phyloP scores from a whole-genome alignment of 2,113 vertebrate species.

The Hippocampus zosterae region DNA sequence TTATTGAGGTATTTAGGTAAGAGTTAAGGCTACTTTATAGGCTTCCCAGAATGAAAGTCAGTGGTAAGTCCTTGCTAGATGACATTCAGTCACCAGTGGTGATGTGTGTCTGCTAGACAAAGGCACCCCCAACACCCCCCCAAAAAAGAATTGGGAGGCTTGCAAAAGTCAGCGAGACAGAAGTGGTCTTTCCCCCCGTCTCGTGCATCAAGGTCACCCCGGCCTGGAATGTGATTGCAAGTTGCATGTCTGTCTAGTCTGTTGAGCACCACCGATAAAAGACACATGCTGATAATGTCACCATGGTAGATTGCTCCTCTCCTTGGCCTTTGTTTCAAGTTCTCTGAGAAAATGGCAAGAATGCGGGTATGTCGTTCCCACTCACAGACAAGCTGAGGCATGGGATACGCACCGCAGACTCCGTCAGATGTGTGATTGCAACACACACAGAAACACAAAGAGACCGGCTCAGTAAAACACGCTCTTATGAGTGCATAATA shows the following conservation, averaged over 20 bases:
- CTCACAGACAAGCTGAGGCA: constrained; percentile 45
- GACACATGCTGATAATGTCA: constrained; percentile 57
- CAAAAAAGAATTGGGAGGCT: constrained; percentile 18
- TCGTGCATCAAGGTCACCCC: constrained; percentile 50
- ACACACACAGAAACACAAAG: constrained; percentile 35
- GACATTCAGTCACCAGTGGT: constrained; percentile 7
- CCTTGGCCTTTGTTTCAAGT: constrained; percentile 57
- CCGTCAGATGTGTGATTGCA: constrained; percentile 39
- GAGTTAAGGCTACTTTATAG: neutral
- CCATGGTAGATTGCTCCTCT: constrained; percentile 50
- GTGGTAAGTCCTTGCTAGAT: neutral
- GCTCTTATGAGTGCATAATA: constrained; percentile 46
- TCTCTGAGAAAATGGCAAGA: constrained; percentile 54
- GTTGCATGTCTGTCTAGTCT: constrained; percentile 44
- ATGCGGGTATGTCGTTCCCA: constrained; percentile 52
- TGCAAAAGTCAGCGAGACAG: constrained; percentile 29
- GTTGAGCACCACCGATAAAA: constrained; percentile 46
- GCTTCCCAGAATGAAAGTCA: constrained; percentile 6
- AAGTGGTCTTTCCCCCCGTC: constrained; percentile 15
- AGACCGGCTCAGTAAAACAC: constrained; percentile 29
- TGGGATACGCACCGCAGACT: constrained; percentile 21
- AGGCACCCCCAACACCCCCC: neutral
- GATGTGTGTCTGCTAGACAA: constrained; percentile 20
- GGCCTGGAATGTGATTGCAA: constrained; percentile 53
- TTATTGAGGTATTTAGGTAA: neutral